A percentile compares a stretch with the other conserved stretches of the same genome.
Conservation (phyloP, 2,888 invertebrate species). For the Hermodice carunculata region DNA sequence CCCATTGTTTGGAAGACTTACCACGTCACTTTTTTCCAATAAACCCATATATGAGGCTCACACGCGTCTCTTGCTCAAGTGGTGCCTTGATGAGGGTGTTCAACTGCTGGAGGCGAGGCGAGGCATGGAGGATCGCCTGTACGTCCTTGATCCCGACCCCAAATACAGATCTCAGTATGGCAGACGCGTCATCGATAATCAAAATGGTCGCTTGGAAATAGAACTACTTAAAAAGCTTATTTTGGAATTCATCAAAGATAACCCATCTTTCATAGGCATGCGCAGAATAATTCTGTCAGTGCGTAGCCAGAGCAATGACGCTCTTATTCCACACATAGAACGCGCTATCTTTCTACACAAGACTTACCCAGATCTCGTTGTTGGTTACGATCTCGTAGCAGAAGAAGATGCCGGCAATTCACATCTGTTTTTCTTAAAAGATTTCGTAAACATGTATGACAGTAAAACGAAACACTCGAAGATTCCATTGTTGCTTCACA, state of each 20-base stretch:
- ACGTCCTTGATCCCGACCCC: slow-evolving; percentile 9
- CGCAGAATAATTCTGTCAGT: neutral
- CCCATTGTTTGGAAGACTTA: slow-evolving; percentile 29
- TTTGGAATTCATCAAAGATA: neutral
- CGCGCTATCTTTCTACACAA: slow-evolving; percentile 22
- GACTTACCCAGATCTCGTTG: slow-evolving; percentile 35
- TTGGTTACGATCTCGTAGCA: slow-evolving; percentile 40
- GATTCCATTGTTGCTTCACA: slow-evolving; percentile 38
- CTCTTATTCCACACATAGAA: slow-evolving; percentile 19
- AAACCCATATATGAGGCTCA: slow-evolving; percentile 26
- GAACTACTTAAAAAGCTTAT: neutral
- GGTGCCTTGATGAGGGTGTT: slow-evolving; percentile 32
- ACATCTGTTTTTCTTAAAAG: slow-evolving; percentile 31
- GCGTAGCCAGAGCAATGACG: neutral
- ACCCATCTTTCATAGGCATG: slow-evolving; percentile 15
- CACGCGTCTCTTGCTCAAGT: slow-evolving; percentile 28
- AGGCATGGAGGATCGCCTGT: neutral
- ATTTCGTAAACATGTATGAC: slow-evolving; percentile 27
- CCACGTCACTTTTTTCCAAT: slow-evolving; percentile 31
- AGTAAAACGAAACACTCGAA: slow-evolving; percentile 5
- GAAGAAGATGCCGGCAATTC: slow-evolving; percentile 42
- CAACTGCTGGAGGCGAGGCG: slow-evolving; percentile 24
- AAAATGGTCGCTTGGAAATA: slow-evolving; percentile 13
- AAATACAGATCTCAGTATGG: neutral
- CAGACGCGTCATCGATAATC: neutral